Conservation (phyloP, 2,888 invertebrate species). For the Chrysina gloriosa region DNA sequence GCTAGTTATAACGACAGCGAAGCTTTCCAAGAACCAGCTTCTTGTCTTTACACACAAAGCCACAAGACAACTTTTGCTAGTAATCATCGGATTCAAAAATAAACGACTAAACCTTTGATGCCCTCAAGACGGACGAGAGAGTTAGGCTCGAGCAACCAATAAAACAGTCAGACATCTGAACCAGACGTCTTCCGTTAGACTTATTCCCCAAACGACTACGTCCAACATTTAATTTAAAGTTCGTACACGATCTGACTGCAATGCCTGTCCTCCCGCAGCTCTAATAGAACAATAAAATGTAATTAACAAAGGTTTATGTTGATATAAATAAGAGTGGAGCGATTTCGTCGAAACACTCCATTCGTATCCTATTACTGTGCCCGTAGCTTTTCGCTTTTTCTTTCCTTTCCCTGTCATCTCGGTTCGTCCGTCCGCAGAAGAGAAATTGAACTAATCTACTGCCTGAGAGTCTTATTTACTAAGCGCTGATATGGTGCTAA, state of each 20-base stretch:
- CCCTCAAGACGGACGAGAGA: no score
- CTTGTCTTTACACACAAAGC: no score
- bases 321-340: conserved; percentile 8
- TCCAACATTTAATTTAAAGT: no score
- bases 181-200: not conserved
- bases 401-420: not conserved
- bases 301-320: conserved; percentile 18
- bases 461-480: conserved; percentile 32
- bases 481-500: conserved; percentile 42
- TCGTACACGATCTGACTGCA: no score
- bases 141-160: no score
- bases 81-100: no score
- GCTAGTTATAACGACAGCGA: no score
- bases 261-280: not conserved
- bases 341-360: not conserved
- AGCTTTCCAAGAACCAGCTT: no score
- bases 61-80: no score
- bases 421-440: not conserved
- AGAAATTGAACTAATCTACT: conserved; percentile 26
- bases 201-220: not conserved
- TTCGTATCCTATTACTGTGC: not conserved
- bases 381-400: not conserved
- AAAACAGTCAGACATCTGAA: no score
- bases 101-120: no score
- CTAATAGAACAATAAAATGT: conserved; percentile 13